Evolutionary conservation across 2,888 invertebrate species (phyloP).

Genomic region (Catocala sponsa): DNA sequence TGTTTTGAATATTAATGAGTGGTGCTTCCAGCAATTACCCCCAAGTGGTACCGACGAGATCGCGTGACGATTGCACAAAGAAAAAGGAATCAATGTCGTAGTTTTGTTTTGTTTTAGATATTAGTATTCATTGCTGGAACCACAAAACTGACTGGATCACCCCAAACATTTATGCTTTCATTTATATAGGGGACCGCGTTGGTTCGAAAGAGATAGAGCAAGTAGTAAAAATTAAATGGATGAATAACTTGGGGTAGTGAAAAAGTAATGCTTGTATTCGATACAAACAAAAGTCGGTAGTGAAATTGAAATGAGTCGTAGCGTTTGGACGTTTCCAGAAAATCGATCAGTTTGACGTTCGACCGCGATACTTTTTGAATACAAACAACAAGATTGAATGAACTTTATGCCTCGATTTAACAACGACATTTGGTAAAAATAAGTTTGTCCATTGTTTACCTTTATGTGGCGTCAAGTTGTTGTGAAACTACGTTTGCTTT

Average conservation of each 20-base stretch:
- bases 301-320: constrained; percentile 22
- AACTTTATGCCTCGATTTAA: background rate
- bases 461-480: background rate
- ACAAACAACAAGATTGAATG: background rate
- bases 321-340: constrained; percentile 19
- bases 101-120: constrained; percentile 62
- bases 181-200: constrained; percentile 20
- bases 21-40: constrained; percentile 73
- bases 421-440: background rate
- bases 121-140: constrained; percentile 58
- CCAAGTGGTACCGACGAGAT: constrained; percentile 76
- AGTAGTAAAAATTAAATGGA: constrained; percentile 43
- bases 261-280: constrained; percentile 33
- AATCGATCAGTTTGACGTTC: constrained; percentile 5
- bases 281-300: constrained; percentile 32
- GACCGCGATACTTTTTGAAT: background rate
- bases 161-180: constrained; percentile 45
- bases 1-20: constrained; percentile 76
- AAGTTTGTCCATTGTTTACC: constrained; percentile 1
- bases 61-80: constrained; percentile 71
- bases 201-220: constrained; percentile 30
- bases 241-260: constrained; percentile 38
- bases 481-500: background rate
- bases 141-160: constrained; percentile 45
- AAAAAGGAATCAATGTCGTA: constrained; percentile 65